Evolutionary conservation across 2,797 vertebrate species (phyloP).

Genomic region (Orientallactaga sibirica): DNA sequence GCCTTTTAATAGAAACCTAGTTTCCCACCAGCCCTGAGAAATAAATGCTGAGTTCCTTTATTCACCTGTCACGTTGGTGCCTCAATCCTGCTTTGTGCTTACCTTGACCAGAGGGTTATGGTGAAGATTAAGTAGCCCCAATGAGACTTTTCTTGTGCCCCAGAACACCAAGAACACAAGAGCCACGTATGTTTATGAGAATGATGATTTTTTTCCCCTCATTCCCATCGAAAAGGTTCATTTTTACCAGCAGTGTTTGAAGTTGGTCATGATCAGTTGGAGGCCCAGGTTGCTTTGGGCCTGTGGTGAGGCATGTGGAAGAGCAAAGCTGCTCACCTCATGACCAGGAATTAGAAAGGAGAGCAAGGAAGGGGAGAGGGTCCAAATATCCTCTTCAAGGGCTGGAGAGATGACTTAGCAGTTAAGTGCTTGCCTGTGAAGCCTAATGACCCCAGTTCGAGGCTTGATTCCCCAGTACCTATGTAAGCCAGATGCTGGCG

Average conservation of each 20-base stretch:
- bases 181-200: no score
- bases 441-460: no score
- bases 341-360: neutral
- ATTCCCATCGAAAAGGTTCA: neutral
- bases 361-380: neutral
- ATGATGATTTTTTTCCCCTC: neutral
- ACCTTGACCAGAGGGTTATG: neutral
- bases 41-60: neutral
- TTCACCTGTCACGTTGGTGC: neutral
- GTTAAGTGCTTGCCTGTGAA: no score
- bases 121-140: neutral
- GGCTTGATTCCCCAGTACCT: no score
- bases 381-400: neutral
- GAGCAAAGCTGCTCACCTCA: neutral
- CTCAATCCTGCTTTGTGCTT: neutral
- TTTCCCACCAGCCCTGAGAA: neutral
- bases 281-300: neutral
- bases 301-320: neutral
- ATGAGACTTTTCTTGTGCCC: neutral
- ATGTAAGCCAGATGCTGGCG: no score
- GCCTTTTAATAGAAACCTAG: constrained; percentile 7
- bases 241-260: neutral
- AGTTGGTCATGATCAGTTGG: neutral
- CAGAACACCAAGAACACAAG: neutral
- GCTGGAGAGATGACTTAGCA: no score